Evolutionary conservation across 2,888 invertebrate species (phyloP), one percentile per base, ranked within the genome.

Genomic region (Atethmia centrago): DNA sequence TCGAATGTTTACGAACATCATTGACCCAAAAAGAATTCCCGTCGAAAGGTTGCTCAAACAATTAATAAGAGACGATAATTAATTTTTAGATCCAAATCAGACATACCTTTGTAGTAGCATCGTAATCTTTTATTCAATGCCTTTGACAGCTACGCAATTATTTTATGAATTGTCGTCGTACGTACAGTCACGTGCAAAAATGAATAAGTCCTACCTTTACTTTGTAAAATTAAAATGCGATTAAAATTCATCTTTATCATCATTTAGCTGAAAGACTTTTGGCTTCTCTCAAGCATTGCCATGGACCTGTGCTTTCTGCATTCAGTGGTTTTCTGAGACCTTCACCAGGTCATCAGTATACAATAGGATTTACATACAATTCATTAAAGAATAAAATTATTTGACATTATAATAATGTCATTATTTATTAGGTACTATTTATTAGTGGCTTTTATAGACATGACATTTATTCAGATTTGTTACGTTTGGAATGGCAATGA

Each of bases 31-130:
- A 92, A 90, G 63, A 70, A 73, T 77, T 73, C 62, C 40, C 64
- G 76, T 77, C 73, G 83, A 77, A 86, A 88, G 88, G 87, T 90
- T 90, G 86, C 91, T 87, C 86, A 90, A 92, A 92, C 89, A 90
- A 87, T 88, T 92, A 92, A 92, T 92, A 89, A 90, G 90, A 77
- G 76, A 80, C 74, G 77, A 90, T 93, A 92, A 94, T 93, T 94
- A 93, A 93, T 94, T 87, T 87, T 88, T 85, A 86, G 88, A 87
- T 87, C 82, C 80, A 65, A 85, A 87, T 88, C 82, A 53, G 80
- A 81, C 78, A 83, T 85, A 79, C 81, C 72, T 80, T 85, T 81
- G 81, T 82, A 77, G 84, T 83, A 83, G 87, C 85, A 71, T 79
- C 74, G 71, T 85, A 74, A 82, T 83, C 77, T 87, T 86, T 85